Evolutionary conservation across 37 sponge, comb jelly and placozoan genomes (phyloP).

Genomic region (Aplysina aerophoba): DNA sequence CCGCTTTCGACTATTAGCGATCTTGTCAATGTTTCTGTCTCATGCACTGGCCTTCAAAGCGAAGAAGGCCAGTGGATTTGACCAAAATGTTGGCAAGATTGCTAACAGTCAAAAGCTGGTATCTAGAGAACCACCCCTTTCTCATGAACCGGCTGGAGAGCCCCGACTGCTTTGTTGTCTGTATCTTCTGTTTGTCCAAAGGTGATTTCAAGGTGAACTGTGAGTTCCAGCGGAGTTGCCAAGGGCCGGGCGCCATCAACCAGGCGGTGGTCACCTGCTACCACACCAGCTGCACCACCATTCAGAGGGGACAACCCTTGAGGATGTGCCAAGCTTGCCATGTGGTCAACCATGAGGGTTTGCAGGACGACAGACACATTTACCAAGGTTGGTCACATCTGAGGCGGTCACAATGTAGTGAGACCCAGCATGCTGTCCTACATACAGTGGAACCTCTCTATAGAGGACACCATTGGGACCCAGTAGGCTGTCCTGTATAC

Average conservation of each 20-base stretch:
- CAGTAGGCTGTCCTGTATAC: too few species aligned
- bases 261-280: conserved; percentile 69
- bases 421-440: too few species aligned
- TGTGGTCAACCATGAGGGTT: conserved; percentile 47
- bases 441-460: too few species aligned
- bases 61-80: too few species aligned
- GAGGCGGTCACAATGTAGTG: not conserved
- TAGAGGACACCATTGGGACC: too few species aligned
- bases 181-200: conserved; percentile 10
- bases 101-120: not conserved
- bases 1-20: too few species aligned
- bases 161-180: too few species aligned
- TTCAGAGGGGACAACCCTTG: conserved; percentile 59
- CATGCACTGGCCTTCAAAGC: too few species aligned
- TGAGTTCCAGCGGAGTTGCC: conserved; percentile 55
- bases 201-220: conserved; percentile 69
- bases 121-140: not conserved
- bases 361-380: conserved; percentile 34
- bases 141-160: too few species aligned
- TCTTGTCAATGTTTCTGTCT: too few species aligned
- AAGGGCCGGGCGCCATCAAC: conserved; percentile 34
- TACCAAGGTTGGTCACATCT: not conserved
- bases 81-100: too few species aligned
- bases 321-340: conserved; percentile 67
- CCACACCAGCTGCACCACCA: conserved; percentile 54